phyloP scores from a whole-genome alignment of 2,113 vertebrate genomes.

The Ia io region DNA sequence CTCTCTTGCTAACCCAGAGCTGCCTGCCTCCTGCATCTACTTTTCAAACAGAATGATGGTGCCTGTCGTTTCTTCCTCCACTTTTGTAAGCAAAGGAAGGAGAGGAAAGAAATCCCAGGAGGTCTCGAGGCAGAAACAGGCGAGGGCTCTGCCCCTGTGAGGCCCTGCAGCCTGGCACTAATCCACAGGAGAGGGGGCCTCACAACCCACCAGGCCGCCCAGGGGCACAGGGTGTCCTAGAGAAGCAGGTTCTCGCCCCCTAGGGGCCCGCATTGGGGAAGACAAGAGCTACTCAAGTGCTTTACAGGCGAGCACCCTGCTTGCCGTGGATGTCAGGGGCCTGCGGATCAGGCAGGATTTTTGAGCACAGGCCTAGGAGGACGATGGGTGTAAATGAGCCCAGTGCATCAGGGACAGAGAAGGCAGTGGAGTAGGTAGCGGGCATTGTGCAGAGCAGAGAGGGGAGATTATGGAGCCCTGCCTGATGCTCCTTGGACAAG shows the following conservation, averaged over 20 bases:
- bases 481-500: not conserved
- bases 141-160: not conserved
- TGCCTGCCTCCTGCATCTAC: not conserved
- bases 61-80: not conserved
- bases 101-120: not conserved
- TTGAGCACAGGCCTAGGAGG: not conserved
- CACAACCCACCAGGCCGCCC: not conserved
- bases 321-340: not conserved
- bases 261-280: not conserved
- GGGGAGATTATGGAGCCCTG: not conserved
- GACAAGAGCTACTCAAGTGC: not conserved
- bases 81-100: not conserved
- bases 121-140: not conserved
- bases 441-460: not conserved
- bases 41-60: not conserved
- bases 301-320: not conserved
- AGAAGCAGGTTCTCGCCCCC: not conserved
- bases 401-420: not conserved
- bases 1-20: not conserved
- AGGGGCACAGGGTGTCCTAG: fast-evolving
- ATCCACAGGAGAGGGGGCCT: not conserved
- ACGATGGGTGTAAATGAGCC: not conserved
- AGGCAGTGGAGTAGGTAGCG: not conserved
- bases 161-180: not conserved
- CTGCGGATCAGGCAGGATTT: not conserved